These are phyloP conservation scores for Podiceps cristatus DNA, from an alignment of 2,113 vertebrate species.

Conservation along the genomic window DNA sequence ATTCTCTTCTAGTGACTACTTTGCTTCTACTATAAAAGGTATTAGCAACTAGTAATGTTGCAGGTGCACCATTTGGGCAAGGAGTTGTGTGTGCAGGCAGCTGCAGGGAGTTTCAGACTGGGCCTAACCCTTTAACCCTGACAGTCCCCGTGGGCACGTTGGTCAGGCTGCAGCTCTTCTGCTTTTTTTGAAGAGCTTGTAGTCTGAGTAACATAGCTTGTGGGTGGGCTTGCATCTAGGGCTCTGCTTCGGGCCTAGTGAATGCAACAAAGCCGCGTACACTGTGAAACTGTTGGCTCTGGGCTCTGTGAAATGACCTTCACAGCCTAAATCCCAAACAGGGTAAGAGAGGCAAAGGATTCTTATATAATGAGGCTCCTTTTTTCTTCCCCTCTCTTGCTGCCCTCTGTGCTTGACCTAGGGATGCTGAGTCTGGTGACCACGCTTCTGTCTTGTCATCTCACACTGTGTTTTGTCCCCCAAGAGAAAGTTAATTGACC, in stretches of 20 bases:
- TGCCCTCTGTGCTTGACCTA: background rate
- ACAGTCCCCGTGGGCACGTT: background rate
- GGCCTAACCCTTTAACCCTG: background rate
- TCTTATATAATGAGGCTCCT: background rate
- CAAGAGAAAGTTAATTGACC: background rate
- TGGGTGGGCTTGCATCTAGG: background rate
- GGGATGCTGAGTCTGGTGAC: background rate
- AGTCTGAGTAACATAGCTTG: fast-evolving
- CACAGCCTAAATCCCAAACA: background rate
- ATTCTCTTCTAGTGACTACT: background rate
- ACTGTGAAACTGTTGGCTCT: background rate
- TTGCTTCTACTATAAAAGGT: background rate
- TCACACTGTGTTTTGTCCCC: background rate
- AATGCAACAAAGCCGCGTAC: background rate
- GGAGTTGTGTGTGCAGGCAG: background rate
- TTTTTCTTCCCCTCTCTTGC: background rate
- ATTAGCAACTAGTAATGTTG: background rate
- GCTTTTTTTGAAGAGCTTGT: background rate
- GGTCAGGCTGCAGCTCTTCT: background rate
- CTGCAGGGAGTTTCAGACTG: background rate
- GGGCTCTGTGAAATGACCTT: background rate
- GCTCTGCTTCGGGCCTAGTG: background rate
- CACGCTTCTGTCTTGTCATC: background rate
- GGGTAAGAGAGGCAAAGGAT: background rate
- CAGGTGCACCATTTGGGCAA: background rate